A percentile compares a stretch with the other conserved stretches of the same genome.
Conservation (phyloP, 2,113 vertebrate genomes). For the Saguinus imperator region DNA sequence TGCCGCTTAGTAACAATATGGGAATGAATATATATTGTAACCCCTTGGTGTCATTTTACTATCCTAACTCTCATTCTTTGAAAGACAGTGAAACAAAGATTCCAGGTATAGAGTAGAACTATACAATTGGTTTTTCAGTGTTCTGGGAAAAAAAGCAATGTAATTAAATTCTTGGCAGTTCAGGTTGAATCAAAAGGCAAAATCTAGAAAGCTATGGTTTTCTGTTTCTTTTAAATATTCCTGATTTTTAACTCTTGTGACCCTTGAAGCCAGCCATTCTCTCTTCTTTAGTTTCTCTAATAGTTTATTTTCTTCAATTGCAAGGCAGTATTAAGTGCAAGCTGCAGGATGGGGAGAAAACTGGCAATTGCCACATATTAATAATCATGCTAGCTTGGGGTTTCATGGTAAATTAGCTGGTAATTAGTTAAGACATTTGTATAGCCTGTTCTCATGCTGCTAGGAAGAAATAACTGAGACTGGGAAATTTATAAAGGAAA, state of each 20-base stretch:
- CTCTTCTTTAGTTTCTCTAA: neutral
- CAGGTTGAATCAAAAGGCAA: neutral
- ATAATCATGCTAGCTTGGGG: neutral
- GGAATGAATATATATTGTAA: neutral
- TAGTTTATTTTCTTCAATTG: neutral
- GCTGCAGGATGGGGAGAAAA: neutral
- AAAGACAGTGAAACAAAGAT: neutral
- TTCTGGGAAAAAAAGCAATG: neutral
- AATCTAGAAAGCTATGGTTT: neutral
- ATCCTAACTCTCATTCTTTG: neutral
- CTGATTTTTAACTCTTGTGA: neutral
- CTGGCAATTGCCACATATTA: neutral
- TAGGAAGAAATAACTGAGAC: too few species aligned
- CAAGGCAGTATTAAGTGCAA: neutral
- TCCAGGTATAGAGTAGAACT: neutral
- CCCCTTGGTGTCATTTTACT: neutral
- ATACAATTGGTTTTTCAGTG: neutral
- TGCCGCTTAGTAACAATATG: neutral
- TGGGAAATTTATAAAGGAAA: too few species aligned
- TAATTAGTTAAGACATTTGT: neutral
- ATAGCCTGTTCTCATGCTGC: too few species aligned
- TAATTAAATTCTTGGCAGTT: neutral
- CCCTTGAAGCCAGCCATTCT: neutral
- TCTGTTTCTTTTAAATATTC: conserved; percentile 7
- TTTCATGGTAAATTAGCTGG: neutral